Evolutionary conservation across 2,888 invertebrate species (phyloP).

Genomic region (Epistrophe eligans): DNA sequence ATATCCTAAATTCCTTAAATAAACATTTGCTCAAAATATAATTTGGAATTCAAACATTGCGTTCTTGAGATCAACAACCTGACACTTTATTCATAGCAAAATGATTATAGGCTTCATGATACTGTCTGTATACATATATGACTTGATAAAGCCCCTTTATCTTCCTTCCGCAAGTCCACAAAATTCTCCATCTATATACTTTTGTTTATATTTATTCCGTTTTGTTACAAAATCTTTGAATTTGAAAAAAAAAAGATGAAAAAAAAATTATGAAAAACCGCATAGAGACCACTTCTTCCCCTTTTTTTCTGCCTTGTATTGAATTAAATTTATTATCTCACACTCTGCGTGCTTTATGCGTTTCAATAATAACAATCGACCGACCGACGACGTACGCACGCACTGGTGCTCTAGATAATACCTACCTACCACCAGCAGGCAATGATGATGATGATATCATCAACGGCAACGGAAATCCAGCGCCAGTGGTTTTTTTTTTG

Average conservation of each 20-base stretch:
- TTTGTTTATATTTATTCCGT: conserved; percentile 36
- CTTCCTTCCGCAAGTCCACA: conserved; percentile 1
- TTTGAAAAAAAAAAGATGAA: conserved; percentile 35
- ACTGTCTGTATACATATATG: conserved; percentile 8
- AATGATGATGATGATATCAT: conserved; percentile 71
- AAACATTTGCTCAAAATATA: conserved; percentile 47
- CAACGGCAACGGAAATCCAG: conserved; percentile 72
- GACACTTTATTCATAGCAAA: conserved; percentile 43
- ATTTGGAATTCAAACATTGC: conserved; percentile 32
- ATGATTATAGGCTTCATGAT: conserved; percentile 30
- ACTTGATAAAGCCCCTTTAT: conserved; percentile 42
- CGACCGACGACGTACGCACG: conserved; percentile 17
- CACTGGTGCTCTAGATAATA: conserved; percentile 63
- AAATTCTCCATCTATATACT: neutral
- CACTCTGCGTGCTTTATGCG: conserved; percentile 56
- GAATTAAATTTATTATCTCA: conserved; percentile 68
- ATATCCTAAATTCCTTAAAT: conserved; percentile 53
- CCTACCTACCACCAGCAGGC: conserved; percentile 37
- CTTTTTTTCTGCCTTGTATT: conserved; percentile 29
- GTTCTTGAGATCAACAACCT: conserved; percentile 68
- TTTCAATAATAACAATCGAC: conserved; percentile 34
- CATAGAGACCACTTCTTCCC: conserved; percentile 25
- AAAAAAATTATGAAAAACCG: conserved; percentile 8
- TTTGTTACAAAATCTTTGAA: conserved; percentile 46
- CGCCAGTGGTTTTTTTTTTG: conserved; percentile 30